These are phyloP conservation scores for Anarrhichthys ocellatus DNA, from an alignment of 2,113 vertebrate genomes.

Conservation along the genomic window DNA sequence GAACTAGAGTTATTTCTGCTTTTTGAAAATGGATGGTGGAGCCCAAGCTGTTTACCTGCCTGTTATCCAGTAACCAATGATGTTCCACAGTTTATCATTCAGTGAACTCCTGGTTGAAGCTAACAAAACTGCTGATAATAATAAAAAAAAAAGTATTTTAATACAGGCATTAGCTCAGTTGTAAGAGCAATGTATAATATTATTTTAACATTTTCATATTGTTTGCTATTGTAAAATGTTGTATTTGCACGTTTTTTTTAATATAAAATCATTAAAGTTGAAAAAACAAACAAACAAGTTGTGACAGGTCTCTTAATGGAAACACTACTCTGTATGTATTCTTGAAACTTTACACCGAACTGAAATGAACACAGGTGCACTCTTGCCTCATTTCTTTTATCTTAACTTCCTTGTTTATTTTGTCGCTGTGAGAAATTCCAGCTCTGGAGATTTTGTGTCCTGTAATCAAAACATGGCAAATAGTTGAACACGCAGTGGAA, in stretches of 20 bases:
- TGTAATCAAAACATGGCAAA: neutral
- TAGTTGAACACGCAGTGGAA: neutral
- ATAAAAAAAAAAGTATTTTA: neutral
- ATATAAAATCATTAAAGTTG: slow-evolving; percentile 12
- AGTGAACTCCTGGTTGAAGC: neutral
- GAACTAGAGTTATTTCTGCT: neutral
- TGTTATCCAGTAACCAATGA: neutral
- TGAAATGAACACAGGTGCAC: neutral
- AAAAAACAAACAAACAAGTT: neutral
- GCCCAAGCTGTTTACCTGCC: neutral
- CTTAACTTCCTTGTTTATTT: slow-evolving; percentile 18
- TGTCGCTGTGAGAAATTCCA: slow-evolving; percentile 21
- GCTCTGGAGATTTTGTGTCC: slow-evolving; percentile 10
- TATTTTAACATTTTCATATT: slow-evolving; percentile 4
- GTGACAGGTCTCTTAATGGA: neutral
- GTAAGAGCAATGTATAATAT: slow-evolving; percentile 14
- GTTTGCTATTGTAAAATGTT: neutral
- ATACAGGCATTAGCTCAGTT: slow-evolving; percentile 27
- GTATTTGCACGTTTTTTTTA: slow-evolving; percentile 3
- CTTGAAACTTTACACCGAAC: neutral
- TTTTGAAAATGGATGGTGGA: neutral
- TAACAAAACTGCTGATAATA: neutral
- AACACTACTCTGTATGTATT: neutral
- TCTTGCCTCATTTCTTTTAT: neutral
- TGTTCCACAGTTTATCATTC: neutral